phyloP scores from a whole-genome alignment of 2,888 invertebrate genomes.

The Cylloceria caligata region DNA sequence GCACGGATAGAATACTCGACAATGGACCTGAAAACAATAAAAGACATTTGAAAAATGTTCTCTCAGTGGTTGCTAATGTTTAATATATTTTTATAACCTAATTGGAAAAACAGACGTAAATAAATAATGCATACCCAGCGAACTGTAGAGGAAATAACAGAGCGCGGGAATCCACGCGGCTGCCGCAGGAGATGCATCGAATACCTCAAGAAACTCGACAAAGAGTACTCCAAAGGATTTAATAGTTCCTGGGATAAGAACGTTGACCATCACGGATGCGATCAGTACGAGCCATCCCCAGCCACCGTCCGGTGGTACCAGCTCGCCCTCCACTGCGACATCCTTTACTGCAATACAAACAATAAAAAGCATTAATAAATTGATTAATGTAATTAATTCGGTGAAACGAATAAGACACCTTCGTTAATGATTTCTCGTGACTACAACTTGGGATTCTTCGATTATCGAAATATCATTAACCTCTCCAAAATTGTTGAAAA shows the following conservation, averaged over 20 bases:
- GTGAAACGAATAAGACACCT: slow-evolving; percentile 25
- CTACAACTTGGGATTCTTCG: neutral
- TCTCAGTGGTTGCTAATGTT: neutral
- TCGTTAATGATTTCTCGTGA: slow-evolving; percentile 57
- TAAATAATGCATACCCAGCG: slow-evolving; percentile 88
- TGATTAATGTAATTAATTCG: slow-evolving; percentile 10
- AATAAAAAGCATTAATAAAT: neutral
- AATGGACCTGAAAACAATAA: slow-evolving; percentile 89
- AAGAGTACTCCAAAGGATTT: slow-evolving; percentile 95
- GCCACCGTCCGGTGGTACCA: slow-evolving; percentile 93
- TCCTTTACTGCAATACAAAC: slow-evolving; percentile 71
- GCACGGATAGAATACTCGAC: slow-evolving; percentile 93
- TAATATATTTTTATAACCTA: slow-evolving; percentile 1
- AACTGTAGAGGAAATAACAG: slow-evolving; percentile 95
- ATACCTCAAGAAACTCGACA: slow-evolving; percentile 93
- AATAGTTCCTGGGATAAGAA: slow-evolving; percentile 94
- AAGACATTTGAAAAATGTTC: slow-evolving; percentile 19
- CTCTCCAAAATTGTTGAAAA: neutral
- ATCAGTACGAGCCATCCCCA: slow-evolving; percentile 94
- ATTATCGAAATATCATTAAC: slow-evolving; percentile 29
- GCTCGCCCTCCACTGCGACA: slow-evolving; percentile 87
- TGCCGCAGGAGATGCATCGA: slow-evolving; percentile 89
- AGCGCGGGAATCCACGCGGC: slow-evolving; percentile 95
- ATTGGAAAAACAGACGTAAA: slow-evolving; percentile 5
- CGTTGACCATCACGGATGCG: slow-evolving; percentile 91